Percentiles rank a stretch among this genome's conserved stretches.
Conservation (phyloP, 2,797 vertebrate species). For the Numenius phaeopus region DNA sequence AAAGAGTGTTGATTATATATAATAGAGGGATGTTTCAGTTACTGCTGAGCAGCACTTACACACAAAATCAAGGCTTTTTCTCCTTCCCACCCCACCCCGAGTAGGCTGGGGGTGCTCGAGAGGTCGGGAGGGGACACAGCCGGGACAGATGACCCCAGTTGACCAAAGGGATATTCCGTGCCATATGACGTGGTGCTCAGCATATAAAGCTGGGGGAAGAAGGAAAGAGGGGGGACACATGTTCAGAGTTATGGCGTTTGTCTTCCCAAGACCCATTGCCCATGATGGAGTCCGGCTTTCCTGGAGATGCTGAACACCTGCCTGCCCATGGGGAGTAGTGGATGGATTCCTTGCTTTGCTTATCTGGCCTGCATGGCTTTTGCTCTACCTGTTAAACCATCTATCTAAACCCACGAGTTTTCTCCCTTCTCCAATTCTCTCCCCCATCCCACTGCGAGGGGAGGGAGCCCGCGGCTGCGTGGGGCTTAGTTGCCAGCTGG, state of each 20-base stretch:
- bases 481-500: background rate
- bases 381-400: background rate
- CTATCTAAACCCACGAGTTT: background rate
- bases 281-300: background rate
- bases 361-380: background rate
- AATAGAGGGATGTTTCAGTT: background rate
- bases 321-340: background rate
- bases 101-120: background rate
- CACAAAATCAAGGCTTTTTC: background rate
- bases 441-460: background rate
- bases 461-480: background rate
- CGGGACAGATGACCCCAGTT: background rate
- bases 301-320: background rate
- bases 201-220: background rate
- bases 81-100: background rate
- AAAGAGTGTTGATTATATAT: background rate
- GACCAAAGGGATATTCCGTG: background rate
- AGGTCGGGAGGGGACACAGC: background rate
- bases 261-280: background rate
- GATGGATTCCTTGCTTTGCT: background rate
- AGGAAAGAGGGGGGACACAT: background rate
- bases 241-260: background rate
- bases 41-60: background rate
- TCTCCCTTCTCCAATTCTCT: background rate
- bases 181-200: background rate